Evolutionary conservation across 2,888 invertebrate genomes (phyloP), one percentile per base, ranked within the genome.

Genomic region (Eupithecia centaureata): DNA sequence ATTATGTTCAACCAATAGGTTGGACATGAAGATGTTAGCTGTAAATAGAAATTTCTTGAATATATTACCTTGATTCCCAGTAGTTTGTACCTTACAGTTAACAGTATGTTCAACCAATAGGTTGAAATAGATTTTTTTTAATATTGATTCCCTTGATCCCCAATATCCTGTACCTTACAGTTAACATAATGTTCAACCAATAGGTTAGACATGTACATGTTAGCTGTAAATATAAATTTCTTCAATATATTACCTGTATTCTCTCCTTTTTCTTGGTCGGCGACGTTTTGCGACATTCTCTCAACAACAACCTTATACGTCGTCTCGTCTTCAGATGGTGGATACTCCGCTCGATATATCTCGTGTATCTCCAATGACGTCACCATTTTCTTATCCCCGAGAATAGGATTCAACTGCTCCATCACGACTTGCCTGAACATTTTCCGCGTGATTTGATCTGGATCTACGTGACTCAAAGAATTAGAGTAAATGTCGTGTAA

Each of bases 341-440:
- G 57, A 52, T 61, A 66, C 38, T 15, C n/a, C 15, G 56, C 5
- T 12, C 66, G 56, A 28, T 66, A 66, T 1, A 52, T 8, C 28
- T 56, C 52, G 7, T 28, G 32, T 7, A 27, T 33, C 8, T 66
- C 51, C 10, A 22, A 1, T 27, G 69, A 32, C 0, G 28, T 7
- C 25, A 60, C 51, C 59, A 59, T 10, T 22, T 22, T 33, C 22
- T n/a, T 63, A 33, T 58, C 63, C 8, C 25, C 52, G 13, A 52
- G 35, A 7, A 66, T 4, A 2, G 0, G 0, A 1, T 57, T 18
- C 30, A 70, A 15, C 2, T 66, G 60, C 2, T 30, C 47, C 8
- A 1, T 18, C 8, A 70, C 30, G 2, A 70, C 18, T 56, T 61
- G 57, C 22, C 38, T 63, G 1, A 66, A 25, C 32, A 7, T 10